These are phyloP conservation scores for Noctuana brunneofusca DNA, from an alignment of 2,888 invertebrate species.

Conservation along the genomic window DNA sequence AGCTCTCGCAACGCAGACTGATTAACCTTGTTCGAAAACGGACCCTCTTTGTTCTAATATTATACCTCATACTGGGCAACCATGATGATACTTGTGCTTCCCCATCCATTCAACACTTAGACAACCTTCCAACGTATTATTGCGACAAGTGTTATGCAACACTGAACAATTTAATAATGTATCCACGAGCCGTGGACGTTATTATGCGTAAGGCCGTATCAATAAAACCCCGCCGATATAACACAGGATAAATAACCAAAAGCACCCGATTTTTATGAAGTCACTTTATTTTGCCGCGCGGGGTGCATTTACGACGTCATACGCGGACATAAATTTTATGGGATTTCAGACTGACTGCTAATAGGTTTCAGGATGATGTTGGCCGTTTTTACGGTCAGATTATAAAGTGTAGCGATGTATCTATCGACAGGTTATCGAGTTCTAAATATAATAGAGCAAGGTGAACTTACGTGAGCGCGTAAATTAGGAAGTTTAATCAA, in stretches of 20 bases:
- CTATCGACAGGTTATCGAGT: slow-evolving; percentile 3
- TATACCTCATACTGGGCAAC: slow-evolving; percentile 12
- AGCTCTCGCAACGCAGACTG: slow-evolving; percentile 41
- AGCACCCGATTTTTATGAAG: slow-evolving; percentile 54
- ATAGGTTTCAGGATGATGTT: slow-evolving; percentile 47
- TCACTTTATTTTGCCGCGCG: slow-evolving; percentile 57
- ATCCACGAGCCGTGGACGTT: neutral
- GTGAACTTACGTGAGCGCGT: slow-evolving; percentile 22
- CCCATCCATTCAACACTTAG: slow-evolving; percentile 19
- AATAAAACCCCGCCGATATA: slow-evolving; percentile 11
- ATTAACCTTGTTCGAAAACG: slow-evolving; percentile 52
- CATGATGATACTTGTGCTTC: neutral
- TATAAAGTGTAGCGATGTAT: slow-evolving; percentile 13
- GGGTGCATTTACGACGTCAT: slow-evolving; percentile 71
- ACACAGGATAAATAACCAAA: slow-evolving; percentile 8
- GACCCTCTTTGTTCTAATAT: slow-evolving; percentile 52
- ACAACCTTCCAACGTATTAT: slow-evolving; percentile 23
- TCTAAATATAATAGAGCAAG: slow-evolving; percentile 12
- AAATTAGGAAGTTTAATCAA: slow-evolving; percentile 24
- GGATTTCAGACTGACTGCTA: slow-evolving; percentile 64
- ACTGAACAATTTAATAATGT: neutral
- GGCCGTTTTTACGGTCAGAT: slow-evolving; percentile 19
- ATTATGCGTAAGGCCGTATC: slow-evolving; percentile 2
- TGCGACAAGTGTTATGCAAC: slow-evolving; percentile 11
- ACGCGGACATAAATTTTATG: slow-evolving; percentile 72